phyloP scores from a whole-genome alignment of 2,888 invertebrate species.

The Perdita meconis region DNA sequence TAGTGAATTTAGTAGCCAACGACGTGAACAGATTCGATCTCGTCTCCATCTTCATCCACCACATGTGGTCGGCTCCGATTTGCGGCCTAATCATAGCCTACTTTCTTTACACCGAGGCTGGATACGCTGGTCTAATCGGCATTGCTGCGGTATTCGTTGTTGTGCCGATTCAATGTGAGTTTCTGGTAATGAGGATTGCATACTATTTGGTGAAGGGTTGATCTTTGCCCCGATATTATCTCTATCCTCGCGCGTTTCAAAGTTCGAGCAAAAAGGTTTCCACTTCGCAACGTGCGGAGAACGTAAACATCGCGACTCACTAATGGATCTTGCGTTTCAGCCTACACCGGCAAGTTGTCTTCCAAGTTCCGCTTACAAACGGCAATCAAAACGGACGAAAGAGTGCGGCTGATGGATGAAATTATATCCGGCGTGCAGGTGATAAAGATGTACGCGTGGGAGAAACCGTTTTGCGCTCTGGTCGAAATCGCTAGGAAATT shows the following conservation, averaged over 20 bases:
- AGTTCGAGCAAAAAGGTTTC: background rate
- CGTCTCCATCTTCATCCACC: slow-evolving; percentile 94
- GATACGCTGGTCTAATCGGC: slow-evolving; percentile 92
- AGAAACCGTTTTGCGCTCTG: slow-evolving; percentile 88
- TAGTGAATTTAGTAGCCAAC: slow-evolving; percentile 88
- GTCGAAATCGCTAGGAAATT: slow-evolving; percentile 86
- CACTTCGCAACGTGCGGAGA: background rate
- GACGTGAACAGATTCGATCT: slow-evolving; percentile 97
- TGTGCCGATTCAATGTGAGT: slow-evolving; percentile 93
- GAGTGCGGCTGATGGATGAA: slow-evolving; percentile 92
- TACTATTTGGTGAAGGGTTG: no score
- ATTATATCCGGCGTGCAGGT: slow-evolving; percentile 90
- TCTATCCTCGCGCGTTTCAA: no score
- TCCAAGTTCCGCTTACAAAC: slow-evolving; percentile 85
- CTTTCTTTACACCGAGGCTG: slow-evolving; percentile 91
- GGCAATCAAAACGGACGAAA: slow-evolving; percentile 88
- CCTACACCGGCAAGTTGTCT: slow-evolving; percentile 82
- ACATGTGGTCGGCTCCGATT: slow-evolving; percentile 95
- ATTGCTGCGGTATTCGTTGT: slow-evolving; percentile 93
- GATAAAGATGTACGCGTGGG: slow-evolving; percentile 93
- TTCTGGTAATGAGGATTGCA: slow-evolving; percentile 9
- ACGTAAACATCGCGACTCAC: background rate
- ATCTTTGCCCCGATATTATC: no score
- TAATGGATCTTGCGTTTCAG: slow-evolving; percentile 65
- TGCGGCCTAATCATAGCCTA: slow-evolving; percentile 89